Base-by-base conservation (phyloP, 2,888 invertebrate genomes). In the Eretmocerus hayati region DNA sequence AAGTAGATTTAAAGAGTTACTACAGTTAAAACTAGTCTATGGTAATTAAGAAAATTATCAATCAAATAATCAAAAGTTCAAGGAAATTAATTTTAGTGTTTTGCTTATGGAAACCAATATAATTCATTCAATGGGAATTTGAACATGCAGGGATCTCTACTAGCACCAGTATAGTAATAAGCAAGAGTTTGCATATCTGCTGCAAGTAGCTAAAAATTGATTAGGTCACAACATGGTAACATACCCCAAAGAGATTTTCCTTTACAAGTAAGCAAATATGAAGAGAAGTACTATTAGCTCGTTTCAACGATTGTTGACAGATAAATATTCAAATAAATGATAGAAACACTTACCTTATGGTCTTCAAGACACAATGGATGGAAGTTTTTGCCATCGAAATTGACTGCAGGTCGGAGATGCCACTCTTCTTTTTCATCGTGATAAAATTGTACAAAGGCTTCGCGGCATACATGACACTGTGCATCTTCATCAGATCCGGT, bases 331-430 rank as follows among this genome's bases (percentile, higher is more conserved):
- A 38, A 15, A 20, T 13, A 20, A 30, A 9, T 16, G 2, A 21
- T 22, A 33, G 19, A 46, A 22, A 16, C 5, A 58, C 65, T 60
- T 64, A 85, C 86, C 80, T 86, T 86, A 63, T 83, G 84, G 65
- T 94, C 94, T 56, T 92, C 89, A 59, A 86, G 85, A 72, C 95
- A 95, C 26, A 88, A 72, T 0, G 94, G 93, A 75, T 95, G 94
- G 69, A 90, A 95, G 59, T 84, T 83, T 54, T 80, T 79, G 0
- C 80, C 84, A 47, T 90, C 84, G 26, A 85, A 82, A 5, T 81
- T 77, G 18, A 89, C 76, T 0, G 95, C 91, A 66, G 90, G 87
- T 54, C 85, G 75, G 22, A 97, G 77, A 66, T 94, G 91, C 99
- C 99, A 99, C 67, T 93, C 95, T 71, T 99, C 99, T 43, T 80